Conservation (phyloP, 2,888 invertebrate species). For the Mylabris sibirica region DNA sequence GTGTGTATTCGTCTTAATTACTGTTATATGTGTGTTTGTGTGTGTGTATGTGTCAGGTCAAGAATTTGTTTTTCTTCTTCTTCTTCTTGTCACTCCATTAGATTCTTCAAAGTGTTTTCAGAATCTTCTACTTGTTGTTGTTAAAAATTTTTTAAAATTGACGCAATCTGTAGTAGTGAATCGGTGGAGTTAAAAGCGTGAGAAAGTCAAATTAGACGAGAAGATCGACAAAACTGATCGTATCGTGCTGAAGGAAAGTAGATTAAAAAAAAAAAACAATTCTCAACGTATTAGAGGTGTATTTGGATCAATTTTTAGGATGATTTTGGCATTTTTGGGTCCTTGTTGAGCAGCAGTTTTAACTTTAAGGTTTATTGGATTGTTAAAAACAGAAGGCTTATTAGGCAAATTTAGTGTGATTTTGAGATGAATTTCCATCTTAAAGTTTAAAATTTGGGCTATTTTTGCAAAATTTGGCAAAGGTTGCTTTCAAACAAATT, state of each 20-base stretch:
- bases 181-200: slow-evolving; percentile 12
- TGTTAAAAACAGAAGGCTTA: too few relatives aligned
- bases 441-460: too few relatives aligned
- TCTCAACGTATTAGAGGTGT: too few relatives aligned
- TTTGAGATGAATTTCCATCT: too few relatives aligned
- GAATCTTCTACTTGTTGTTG: neutral
- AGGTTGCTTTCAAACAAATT: too few relatives aligned
- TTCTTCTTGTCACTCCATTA: neutral
- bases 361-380: too few relatives aligned
- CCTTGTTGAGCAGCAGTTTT: too few relatives aligned
- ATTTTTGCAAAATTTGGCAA: too few relatives aligned
- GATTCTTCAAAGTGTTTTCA: neutral
- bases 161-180: slow-evolving; percentile 1
- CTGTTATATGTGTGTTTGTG: neutral
- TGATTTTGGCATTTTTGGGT: too few relatives aligned
- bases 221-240: neutral
- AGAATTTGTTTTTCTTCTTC: neutral
- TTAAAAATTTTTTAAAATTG: neutral
- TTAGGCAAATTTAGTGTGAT: too few relatives aligned
- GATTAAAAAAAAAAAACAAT: too few relatives aligned
- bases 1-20: neutral
- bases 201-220: neutral
- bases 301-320: too few relatives aligned
- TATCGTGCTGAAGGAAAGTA: neutral
- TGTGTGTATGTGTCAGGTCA: neutral